phyloP scores from a whole-genome alignment of 2,797 vertebrate genomes.

The Gymnopithys bicolor region DNA sequence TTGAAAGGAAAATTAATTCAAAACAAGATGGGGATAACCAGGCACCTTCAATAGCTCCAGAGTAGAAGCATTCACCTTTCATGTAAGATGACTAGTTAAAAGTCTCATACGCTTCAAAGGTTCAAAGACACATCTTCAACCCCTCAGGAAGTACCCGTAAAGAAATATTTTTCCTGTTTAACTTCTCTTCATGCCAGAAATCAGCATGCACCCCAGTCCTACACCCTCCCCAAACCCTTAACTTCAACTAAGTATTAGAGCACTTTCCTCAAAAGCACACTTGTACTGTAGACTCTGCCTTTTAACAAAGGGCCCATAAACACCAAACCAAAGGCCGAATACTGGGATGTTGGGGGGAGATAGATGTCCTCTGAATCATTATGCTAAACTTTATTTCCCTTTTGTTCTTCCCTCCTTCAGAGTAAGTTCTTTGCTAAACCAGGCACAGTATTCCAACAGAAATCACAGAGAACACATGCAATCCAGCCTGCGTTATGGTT shows the following conservation, averaged over 20 bases:
- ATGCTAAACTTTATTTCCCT: not conserved
- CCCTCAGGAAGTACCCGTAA: not conserved
- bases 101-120: not conserved
- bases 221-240: accelerated
- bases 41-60: not conserved
- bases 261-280: not conserved
- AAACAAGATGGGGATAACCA: not conserved
- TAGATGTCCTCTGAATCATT: not conserved
- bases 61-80: not conserved
- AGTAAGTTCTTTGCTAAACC: not conserved
- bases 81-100: not conserved
- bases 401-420: not conserved
- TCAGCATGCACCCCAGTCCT: not conserved
- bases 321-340: not conserved
- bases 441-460: not conserved
- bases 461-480: not conserved
- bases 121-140: not conserved
- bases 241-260: not conserved
- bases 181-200: not conserved
- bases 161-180: not conserved
- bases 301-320: not conserved
- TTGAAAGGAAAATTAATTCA: conserved; percentile 8
- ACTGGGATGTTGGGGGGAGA: not conserved
- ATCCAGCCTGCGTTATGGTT: not conserved
- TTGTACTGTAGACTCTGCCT: not conserved